Evolutionary conservation across 35 echinoderm and acorn worm genomes (phyloP), one percentile per base, ranked within the genome.

Genomic region (Ophioderma brevispina): DNA sequence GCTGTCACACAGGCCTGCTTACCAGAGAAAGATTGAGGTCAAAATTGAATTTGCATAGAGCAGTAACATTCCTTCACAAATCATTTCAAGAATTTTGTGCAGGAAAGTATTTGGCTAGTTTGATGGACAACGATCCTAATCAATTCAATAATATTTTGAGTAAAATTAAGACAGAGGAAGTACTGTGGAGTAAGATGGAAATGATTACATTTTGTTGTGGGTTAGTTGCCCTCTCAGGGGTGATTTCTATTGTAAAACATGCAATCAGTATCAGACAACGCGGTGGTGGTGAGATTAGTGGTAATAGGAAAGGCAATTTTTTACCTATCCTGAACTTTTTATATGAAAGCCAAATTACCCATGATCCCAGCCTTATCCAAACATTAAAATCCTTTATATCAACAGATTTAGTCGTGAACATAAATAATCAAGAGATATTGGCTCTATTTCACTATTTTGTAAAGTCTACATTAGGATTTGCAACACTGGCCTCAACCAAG

Each of bases 11-110:
- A 64, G 83, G 83, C 5, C 37, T 85, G 34, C 32, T 85, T 52
- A 28, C 63, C 13, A 32, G 31, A 11, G 83, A 85, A 23, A 63
- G n/a, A 35, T 19, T 37, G 18, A 31, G 19, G 1, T 37, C 25
- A 14, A 59, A 59, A 59, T 37, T 85, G 52, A 37, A 85, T 30
- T 31, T 64, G 32, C 21, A 36, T 19, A 64, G 46, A 10, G 35
- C 43, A 2, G 83, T 75, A 52, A 23, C 83, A 32, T 85, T 85
- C 32, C 37, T 85, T 6, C 83, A 85, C 30, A 37, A 37, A 21
- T 64, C 33, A 36, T 85, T 85, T 64, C 83, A 85, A 64, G 83
- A 85, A 59, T 59, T 64, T 15, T 85, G 83, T 85, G 83, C 83
- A 32, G 83, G 32, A n/a, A 37, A 19, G 4, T 85, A 85, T 37